These are phyloP conservation scores for Alcedo quadribrachys DNA, from an alignment of 2,797 vertebrate genomes.

Conservation along the genomic window DNA sequence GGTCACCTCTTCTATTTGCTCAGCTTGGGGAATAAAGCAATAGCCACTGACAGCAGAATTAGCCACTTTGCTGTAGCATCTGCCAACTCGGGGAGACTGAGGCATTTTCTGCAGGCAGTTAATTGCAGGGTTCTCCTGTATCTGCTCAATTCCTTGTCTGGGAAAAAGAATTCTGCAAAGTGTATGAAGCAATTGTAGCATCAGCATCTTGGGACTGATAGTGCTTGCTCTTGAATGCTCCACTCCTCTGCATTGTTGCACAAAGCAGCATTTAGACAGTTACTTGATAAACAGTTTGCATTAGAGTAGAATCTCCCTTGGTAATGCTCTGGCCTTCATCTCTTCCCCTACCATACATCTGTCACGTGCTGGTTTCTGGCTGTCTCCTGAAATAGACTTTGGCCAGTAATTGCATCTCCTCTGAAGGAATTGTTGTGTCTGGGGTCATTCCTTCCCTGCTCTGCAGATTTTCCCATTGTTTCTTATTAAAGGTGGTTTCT, in stretches of 20 bases:
- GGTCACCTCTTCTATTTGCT: not conserved
- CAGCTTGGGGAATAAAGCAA: not conserved
- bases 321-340: slow-evolving; percentile 24
- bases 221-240: not conserved
- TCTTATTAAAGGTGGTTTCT: not conserved
- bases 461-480: not conserved
- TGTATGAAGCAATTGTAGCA: not conserved
- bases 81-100: not conserved
- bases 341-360: not conserved
- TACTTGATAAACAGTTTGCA: slow-evolving; percentile 9
- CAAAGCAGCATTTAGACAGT: not conserved
- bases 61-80: not conserved
- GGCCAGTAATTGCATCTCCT: not conserved
- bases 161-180: not conserved
- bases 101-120: not conserved
- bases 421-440: not conserved
- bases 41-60: not conserved
- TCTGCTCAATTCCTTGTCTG: not conserved
- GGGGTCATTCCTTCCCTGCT: not conserved
- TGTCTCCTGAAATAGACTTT: not conserved
- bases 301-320: not conserved
- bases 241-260: not conserved
- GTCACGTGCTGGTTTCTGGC: not conserved
- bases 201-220: not conserved
- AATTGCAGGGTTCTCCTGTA: not conserved